Conservation (phyloP, 2,888 invertebrate genomes). For the Melinaea menophilus region DNA sequence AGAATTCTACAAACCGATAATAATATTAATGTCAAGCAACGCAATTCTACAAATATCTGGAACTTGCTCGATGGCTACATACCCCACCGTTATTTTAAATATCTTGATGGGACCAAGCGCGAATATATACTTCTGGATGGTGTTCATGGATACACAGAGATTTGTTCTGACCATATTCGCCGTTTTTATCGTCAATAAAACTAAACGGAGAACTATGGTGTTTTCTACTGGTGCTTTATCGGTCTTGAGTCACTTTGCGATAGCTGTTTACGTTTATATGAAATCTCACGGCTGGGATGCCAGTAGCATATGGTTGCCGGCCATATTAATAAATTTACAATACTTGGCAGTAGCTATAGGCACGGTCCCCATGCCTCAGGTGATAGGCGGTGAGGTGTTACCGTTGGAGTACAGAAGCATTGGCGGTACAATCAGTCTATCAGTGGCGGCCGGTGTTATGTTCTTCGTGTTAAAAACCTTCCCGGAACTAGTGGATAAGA, state of each 20-base stretch:
- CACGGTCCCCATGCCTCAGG: slow-evolving; percentile 80
- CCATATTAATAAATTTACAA: slow-evolving; percentile 72
- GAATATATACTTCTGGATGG: slow-evolving; percentile 80
- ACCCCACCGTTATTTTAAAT: slow-evolving; percentile 79
- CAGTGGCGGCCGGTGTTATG: slow-evolving; percentile 73
- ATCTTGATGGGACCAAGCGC: slow-evolving; percentile 75
- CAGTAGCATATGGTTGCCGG: slow-evolving; percentile 62
- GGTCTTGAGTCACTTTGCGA: slow-evolving; percentile 69
- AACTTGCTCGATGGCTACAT: slow-evolving; percentile 81
- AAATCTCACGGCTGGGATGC: slow-evolving; percentile 42
- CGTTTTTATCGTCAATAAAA: slow-evolving; percentile 77
- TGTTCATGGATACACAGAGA: slow-evolving; percentile 80
- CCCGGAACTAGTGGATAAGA: slow-evolving; percentile 65
- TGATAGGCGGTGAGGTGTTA: slow-evolving; percentile 38
- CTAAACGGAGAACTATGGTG: slow-evolving; percentile 78
- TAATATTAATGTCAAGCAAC: slow-evolving; percentile 78
- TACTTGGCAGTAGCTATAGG: slow-evolving; percentile 77
- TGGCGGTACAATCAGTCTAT: not conserved
- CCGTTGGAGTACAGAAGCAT: not conserved
- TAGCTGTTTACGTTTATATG: slow-evolving; percentile 64
- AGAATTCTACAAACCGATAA: slow-evolving; percentile 76
- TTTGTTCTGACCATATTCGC: slow-evolving; percentile 77
- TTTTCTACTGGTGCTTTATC: slow-evolving; percentile 58
- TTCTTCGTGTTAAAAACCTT: slow-evolving; percentile 81
- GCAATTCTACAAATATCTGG: slow-evolving; percentile 81